Percentiles rank a stretch among this genome's conserved stretches.
Evolutionary conservation across 23 tunicate species (phyloP).

Genomic region (Clavelina lepadiformis): DNA sequence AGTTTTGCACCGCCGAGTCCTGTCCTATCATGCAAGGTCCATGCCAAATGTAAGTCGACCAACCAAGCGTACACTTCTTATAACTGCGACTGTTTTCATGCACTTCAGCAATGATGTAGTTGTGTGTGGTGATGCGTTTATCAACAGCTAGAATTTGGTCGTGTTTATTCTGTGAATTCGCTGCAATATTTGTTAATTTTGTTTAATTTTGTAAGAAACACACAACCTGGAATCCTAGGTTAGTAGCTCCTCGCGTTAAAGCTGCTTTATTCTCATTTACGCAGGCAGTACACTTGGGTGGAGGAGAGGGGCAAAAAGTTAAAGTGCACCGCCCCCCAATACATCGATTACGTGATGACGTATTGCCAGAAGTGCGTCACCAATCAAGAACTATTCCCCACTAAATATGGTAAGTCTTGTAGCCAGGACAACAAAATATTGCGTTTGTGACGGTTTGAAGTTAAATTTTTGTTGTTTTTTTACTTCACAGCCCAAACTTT

Average conservation of each 20-base stretch:
- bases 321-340: constrained; percentile 97
- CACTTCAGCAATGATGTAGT: no score
- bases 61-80: neutral
- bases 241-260: no score
- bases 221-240: no score
- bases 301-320: constrained; percentile 91
- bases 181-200: no score
- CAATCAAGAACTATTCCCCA: constrained; percentile 91
- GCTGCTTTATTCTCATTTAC: neutral
- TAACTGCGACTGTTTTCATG: no score
- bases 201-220: no score
- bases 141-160: no score
- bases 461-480: constrained; percentile 1
- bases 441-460: neutral
- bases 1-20: constrained; percentile 95
- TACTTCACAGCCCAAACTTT: constrained; percentile 73
- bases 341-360: constrained; percentile 96
- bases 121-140: no score
- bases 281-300: constrained; percentile 89
- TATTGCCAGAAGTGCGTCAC: constrained; percentile 89
- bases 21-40: constrained; percentile 97
- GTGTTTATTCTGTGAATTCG: no score
- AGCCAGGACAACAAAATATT: neutral
- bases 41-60: constrained; percentile 58
- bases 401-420: constrained; percentile 93